A percentile compares a stretch with the other conserved stretches of the same genome.
phyloP scores from a whole-genome alignment of 2,113 vertebrate species.

The Lagopus muta region DNA sequence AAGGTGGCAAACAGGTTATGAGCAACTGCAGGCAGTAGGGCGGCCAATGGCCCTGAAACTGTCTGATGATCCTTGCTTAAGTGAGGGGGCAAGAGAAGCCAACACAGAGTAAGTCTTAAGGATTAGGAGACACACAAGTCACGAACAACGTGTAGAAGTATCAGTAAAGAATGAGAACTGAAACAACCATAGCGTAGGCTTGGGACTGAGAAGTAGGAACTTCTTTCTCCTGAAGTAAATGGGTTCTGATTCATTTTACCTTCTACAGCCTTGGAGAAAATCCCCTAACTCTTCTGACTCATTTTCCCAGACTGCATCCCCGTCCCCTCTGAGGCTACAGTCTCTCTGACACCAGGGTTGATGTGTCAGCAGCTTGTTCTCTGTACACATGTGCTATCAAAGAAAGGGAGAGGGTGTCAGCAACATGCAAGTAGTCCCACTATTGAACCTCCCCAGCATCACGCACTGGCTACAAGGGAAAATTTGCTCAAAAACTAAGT shows the following conservation, averaged over 20 bases:
- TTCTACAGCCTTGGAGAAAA: neutral
- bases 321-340: neutral
- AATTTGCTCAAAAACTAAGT: neutral
- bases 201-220: neutral
- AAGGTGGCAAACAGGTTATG: neutral
- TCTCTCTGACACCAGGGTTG: neutral
- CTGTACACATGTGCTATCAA: neutral
- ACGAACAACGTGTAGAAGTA: neutral
- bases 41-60: neutral
- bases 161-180: neutral
- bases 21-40: neutral
- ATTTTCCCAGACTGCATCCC: neutral
- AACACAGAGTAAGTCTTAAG: neutral
- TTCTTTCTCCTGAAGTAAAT: neutral
- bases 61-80: neutral
- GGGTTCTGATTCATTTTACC: conserved; percentile 37
- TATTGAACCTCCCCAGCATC: neutral
- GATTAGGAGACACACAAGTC: neutral
- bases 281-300: conserved; percentile 12
- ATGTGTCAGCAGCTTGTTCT: neutral
- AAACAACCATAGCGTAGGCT: neutral
- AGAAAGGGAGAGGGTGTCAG: neutral
- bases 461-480: neutral
- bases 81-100: neutral
- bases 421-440: neutral